These are phyloP conservation scores for Coryphaenoides rupestris DNA, from an alignment of 2,113 vertebrate genomes.

Conservation along the genomic window DNA sequence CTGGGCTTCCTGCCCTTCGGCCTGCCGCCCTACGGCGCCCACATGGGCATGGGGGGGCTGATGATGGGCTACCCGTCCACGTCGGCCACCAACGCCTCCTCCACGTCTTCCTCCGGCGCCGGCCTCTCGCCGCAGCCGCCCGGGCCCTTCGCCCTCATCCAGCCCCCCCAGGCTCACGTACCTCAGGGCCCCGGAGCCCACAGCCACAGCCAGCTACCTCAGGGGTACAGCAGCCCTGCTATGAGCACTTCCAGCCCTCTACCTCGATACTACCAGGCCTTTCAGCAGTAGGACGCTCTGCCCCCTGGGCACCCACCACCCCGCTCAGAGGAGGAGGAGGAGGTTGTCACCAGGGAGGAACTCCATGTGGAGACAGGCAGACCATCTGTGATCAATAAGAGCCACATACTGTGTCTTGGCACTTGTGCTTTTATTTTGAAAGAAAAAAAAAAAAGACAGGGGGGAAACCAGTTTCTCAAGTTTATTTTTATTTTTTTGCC, in stretches of 20 bases:
- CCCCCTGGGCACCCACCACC: conserved; percentile 37
- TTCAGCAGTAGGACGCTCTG: conserved; percentile 70
- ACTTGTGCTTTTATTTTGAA: conserved; percentile 20
- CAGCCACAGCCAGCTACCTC: conserved; percentile 84
- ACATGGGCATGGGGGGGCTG: conserved; percentile 83
- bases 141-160: conserved; percentile 77
- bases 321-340: conserved; percentile 2
- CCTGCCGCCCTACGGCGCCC: conserved; percentile 86
- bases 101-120: conserved; percentile 58
- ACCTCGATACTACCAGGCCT: conserved; percentile 97
- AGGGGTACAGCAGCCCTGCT: conserved; percentile 84
- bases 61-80: conserved; percentile 87
- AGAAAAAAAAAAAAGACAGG: too few species aligned
- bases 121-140: conserved; percentile 81
- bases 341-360: background rate
- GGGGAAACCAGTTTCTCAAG: conserved; percentile 15
- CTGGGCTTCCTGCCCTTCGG: conserved; percentile 92
- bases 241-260: conserved; percentile 86
- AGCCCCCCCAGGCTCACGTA: conserved; percentile 58
- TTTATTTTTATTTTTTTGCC: conserved; percentile 13
- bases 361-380: background rate
- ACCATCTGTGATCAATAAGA: background rate
- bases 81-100: conserved; percentile 54
- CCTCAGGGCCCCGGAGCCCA: conserved; percentile 55
- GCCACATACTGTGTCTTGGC: conserved; percentile 10